A percentile compares a stretch with the other conserved stretches of the same genome.
Conservation (phyloP, 2,797 vertebrate genomes). For the Gambelia wislizenii region DNA sequence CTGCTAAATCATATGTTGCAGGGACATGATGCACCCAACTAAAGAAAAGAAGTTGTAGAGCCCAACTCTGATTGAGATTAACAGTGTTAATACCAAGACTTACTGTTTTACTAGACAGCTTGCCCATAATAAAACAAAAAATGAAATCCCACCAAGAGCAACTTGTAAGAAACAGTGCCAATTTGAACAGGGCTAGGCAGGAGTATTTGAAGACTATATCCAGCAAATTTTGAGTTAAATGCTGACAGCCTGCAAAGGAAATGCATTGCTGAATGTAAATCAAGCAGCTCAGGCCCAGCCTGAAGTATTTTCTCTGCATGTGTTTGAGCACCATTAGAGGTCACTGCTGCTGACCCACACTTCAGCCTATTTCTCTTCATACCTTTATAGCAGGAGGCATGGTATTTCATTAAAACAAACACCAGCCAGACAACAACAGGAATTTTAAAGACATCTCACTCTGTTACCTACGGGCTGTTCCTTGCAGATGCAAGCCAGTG, state of each 20-base stretch:
- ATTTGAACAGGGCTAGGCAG: background rate
- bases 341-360: slow-evolving; percentile 56
- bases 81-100: no score
- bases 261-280: background rate
- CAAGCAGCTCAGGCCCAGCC: slow-evolving; percentile 41
- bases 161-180: background rate
- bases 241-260: background rate
- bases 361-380: slow-evolving; percentile 36
- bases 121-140: background rate
- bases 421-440: background rate
- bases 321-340: slow-evolving; percentile 55
- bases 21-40: background rate
- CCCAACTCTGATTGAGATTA: background rate
- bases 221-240: background rate
- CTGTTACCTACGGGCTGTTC: slow-evolving; percentile 37
- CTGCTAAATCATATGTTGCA: background rate
- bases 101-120: background rate
- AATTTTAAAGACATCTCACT: slow-evolving; percentile 11
- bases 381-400: slow-evolving; percentile 46
- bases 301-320: slow-evolving; percentile 58
- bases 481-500: slow-evolving; percentile 30
- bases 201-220: background rate
- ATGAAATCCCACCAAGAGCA: background rate
- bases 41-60: background rate
- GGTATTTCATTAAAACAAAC: slow-evolving; percentile 52